Evolutionary conservation across 2,113 vertebrate species (phyloP), one percentile per base, ranked within the genome.

Genomic region (Strigops habroptila): DNA sequence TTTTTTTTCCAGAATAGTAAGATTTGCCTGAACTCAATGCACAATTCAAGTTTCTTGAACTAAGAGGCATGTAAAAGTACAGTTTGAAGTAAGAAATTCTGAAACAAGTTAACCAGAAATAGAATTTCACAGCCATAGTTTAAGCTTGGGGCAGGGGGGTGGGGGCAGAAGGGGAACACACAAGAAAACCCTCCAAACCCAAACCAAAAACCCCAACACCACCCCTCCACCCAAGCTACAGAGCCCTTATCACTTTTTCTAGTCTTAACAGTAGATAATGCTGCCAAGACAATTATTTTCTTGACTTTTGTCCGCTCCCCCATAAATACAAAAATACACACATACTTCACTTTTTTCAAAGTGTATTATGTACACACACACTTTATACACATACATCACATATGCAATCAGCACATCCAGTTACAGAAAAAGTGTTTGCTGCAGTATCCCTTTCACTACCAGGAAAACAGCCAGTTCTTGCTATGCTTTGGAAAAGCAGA

Each of bases 371-470:
- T 3, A 60, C 18, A 44, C 15, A 28, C 44, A 67, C 3, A 53
- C 23, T 41, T 43, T 12, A 11, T 31, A 9, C 6, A 3, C 28
- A 52, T 14, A 43, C 10, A 21, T 6, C 35, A 59, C 33, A 25
- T 5, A 60, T 18, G 2, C 11, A 57, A 51, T 31, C 39, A 52
- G 41, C 37, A 71, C 14, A 12, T 23, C 6, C 15, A 86, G 0
- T 37, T 44, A 21, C 3, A 10, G 8, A 28, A 75, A 41, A 5
- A 39, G 39, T 2, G 1, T 71, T 60, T 28, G 16, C 11, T 27
- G 18, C 1, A 1, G 7, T 28, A 6, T 14, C 52, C 15, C 21
- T 48, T 62, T n/a, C 12, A 31, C 3, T 39, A 6, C 8, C 25
- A 14, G 6, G 11, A 77, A 37, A 63, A 27, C 6, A 17, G 9